Evolutionary conservation across 23 tunicate genomes (phyloP).

Genomic region (Phallusia fumigata): DNA sequence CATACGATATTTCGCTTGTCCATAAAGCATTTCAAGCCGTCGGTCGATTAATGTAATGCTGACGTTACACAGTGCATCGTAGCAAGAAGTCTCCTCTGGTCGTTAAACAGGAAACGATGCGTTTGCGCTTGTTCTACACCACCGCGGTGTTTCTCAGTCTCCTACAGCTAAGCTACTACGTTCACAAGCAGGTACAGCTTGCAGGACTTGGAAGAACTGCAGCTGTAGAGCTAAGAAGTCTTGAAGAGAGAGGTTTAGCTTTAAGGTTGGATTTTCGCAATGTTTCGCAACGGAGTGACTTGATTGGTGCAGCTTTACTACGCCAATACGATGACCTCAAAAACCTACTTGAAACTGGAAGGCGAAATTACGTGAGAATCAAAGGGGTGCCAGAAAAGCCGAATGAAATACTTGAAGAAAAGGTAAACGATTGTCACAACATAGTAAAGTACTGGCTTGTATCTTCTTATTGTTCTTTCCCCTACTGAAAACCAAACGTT

Average conservation of each 20-base stretch:
- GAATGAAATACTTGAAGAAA: conserved; percentile 51
- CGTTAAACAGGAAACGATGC: too few relatives aligned
- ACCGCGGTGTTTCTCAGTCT: background rate
- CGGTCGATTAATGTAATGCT: too few relatives aligned
- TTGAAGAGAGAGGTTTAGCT: background rate
- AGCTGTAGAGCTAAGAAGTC: background rate
- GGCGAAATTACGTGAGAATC: conserved; percentile 41
- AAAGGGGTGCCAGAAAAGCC: conserved; percentile 69
- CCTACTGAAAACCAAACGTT: too few relatives aligned
- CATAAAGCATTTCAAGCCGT: too few relatives aligned
- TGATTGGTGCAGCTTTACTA: background rate
- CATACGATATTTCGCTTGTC: too few relatives aligned
- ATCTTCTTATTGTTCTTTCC: too few relatives aligned
- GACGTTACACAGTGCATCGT: too few relatives aligned
- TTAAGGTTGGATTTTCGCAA: background rate
- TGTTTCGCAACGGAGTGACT: background rate
- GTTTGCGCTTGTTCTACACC: background rate
- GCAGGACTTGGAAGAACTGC: background rate
- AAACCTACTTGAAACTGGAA: conserved; percentile 36
- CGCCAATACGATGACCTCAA: conserved; percentile 22
- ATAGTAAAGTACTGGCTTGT: too few relatives aligned
- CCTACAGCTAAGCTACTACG: conserved; percentile 5
- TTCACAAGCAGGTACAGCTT: conserved; percentile 4
- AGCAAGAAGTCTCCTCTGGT: too few relatives aligned
- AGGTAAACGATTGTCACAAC: conserved; percentile 21